Base-by-base conservation (phyloP, 2,888 invertebrate species). In the Leucoma salicis region DNA sequence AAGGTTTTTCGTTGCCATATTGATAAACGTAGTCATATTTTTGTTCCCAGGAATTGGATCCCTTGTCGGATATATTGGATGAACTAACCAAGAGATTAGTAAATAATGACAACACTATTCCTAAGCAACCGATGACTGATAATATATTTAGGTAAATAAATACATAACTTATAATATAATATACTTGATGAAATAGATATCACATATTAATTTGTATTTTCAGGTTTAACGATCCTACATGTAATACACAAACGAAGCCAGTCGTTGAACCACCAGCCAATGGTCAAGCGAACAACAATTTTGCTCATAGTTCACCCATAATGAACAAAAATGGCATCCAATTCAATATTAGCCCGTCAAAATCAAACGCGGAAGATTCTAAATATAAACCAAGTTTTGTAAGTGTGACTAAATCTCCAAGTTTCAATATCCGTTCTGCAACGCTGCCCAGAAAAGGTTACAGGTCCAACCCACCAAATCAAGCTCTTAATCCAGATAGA, bases 381-480 rank as follows among this genome's bases (percentile, higher is more conserved):
- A 87, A 86, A 56, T 83, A 75, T 69, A 87, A 86, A 63, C 79
- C 74, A 24, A 68, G 79, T 0, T 89, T 80, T 40, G 78, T 76
- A 4, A 70, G 73, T 8, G 82, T 86, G 14, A 69, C 84, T 2
- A 90, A 90, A 61, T 90, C 90, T 3, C 90, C 90, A 33, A 90
- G 82, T 55, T 87, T 90, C 61, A 85, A 87, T 41, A 63, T 87
- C 27, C 78, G 94, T 28, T 94, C 95, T 0, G 93, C 94, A 14
- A 95, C 95, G 1, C 75, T 95, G 35, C 95, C 95, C 0, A 91
- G 95, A 46, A 94, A 94, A 59, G 92, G 92, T 18, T 94, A 89
- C 54, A 82, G 79, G 0, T 78, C 84, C 4, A 83, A 71, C 47
- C 79, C 77, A 7, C 76, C 74, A 46, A 82, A 70, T 48, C 86